Base-by-base conservation (phyloP, 2,888 invertebrate species). In the Chironomus riparius region DNA sequence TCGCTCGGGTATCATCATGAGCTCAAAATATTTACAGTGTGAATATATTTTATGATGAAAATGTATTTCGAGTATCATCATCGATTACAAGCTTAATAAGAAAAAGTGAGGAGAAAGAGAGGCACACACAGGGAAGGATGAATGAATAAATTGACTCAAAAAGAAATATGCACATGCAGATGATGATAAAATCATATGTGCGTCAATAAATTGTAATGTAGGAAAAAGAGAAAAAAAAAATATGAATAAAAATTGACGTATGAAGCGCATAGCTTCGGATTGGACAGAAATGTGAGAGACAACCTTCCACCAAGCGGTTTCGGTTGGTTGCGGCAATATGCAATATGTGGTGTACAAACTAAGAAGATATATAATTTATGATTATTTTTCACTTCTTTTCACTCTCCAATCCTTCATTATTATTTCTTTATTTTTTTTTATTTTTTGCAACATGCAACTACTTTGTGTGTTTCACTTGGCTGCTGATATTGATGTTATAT, bases 351-450 rank as follows among this genome's bases (percentile, higher is more conserved):
- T 56, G n/a, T 56, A 15, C 15, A n/a, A 18, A 28, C 38, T 38
- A 38, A 38, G 38, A 71, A 71, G 71, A 71, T 71, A 50, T 71
- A 71, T 71, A 71, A 71, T 71, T 71, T 71, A 71, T 71, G 71
- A 71, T 71, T 71, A 71, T 71, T 71, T 71, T 71, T 71, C 70
- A 70, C 70, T 28, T 28, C 28, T 28, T 28, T 28, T 28, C 38
- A 38, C 38, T 38, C 38, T 38, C 38, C 71, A 50, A 71, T 71
- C 71, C 71, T 71, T 71, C 71, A 71, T 71, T 71, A 71, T 48
- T 70, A 65, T 65, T 65, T 28, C 28, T 28, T 28, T 5, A 28
- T 15, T 62, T 15, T 62, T 62, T 15, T 62, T n/a, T n/a, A n/a
- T 62, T 21, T 47, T 15, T 5, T 71, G 71, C 56, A 71, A 71